Conservation (phyloP, 2,797 vertebrate species). For the Spatula clypeata region DNA sequence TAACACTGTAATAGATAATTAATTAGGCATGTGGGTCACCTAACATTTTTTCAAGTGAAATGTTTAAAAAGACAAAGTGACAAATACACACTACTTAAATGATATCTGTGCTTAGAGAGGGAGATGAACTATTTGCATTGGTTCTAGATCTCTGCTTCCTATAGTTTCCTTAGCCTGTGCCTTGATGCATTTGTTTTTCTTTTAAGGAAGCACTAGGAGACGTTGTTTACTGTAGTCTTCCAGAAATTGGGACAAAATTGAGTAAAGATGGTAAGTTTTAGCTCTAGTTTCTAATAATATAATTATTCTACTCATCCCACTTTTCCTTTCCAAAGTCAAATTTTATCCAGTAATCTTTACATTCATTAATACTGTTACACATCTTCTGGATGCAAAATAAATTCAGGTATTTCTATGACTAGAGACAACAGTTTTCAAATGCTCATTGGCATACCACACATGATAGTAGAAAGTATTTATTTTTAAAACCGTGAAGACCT, state of each 20-base stretch:
- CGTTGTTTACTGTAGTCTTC: conserved; percentile 97
- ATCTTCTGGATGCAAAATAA: background rate
- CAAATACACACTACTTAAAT: background rate
- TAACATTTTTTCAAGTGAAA: background rate
- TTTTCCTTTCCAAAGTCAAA: background rate
- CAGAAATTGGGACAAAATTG: conserved; percentile 95
- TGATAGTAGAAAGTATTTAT: background rate
- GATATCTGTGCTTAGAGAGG: background rate
- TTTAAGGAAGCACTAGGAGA: conserved; percentile 96
- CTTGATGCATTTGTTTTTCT: conserved; percentile 42
- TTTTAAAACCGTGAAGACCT: background rate
- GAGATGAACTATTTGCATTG: background rate
- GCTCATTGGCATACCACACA: background rate
- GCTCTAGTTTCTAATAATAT: background rate
- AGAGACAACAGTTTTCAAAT: background rate
- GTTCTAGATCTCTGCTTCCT: background rate
- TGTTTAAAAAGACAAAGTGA: background rate
- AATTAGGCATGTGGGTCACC: background rate
- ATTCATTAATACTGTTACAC: background rate
- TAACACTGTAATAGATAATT: background rate
- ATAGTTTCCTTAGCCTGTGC: background rate
- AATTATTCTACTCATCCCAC: background rate
- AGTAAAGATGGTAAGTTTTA: conserved; percentile 90
- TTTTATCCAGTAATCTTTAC: background rate
- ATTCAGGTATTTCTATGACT: background rate